phyloP scores from a whole-genome alignment of 2,888 invertebrate species.

The Cistogaster globosa region DNA sequence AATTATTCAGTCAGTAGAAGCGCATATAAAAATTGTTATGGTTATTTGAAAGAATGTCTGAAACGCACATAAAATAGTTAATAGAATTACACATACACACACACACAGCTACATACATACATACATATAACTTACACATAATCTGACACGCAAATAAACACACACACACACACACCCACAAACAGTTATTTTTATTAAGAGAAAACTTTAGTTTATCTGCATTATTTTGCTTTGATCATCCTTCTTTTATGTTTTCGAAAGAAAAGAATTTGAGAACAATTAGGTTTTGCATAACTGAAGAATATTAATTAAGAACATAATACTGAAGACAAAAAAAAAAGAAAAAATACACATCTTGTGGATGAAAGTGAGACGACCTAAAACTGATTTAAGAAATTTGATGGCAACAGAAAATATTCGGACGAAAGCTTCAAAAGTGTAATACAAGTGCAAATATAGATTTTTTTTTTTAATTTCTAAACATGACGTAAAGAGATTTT shows the following conservation, averaged over 20 bases:
- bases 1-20: constrained; percentile 14
- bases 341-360: not conserved
- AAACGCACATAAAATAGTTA: constrained; percentile 4
- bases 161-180: constrained; percentile 9
- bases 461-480: no score
- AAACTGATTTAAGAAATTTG: not conserved
- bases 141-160: not conserved
- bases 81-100: not conserved
- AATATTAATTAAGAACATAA: constrained; percentile 66
- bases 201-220: not conserved
- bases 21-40: constrained; percentile 53
- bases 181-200: constrained; percentile 13
- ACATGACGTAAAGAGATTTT: no score
- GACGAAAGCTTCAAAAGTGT: not conserved
- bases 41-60: constrained; percentile 58
- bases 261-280: constrained; percentile 64
- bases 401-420: not conserved
- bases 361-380: not conserved
- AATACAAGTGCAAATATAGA: no score
- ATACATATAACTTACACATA: not conserved
- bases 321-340: constrained; percentile 24
- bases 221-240: not conserved
- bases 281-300: constrained; percentile 56
- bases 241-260: not conserved
- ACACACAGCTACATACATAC: not conserved